A percentile compares a stretch with the other conserved stretches of the same genome.
phyloP scores from a whole-genome alignment of 1,140 invertebrate genomes.

The Microplitis mediator region DNA sequence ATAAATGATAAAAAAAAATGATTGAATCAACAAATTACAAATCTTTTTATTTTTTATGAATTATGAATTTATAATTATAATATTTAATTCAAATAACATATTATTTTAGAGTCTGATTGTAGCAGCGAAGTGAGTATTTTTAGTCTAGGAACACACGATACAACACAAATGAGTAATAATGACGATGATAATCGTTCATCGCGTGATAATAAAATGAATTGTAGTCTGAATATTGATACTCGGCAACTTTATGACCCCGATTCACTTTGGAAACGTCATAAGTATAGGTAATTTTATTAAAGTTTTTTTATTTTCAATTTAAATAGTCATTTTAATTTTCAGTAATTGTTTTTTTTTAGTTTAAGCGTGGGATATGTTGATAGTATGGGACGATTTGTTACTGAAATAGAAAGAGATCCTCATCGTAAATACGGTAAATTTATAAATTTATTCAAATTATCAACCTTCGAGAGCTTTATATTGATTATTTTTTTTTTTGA shows the following conservation, averaged over 20 bases:
- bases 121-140: slow-evolving; percentile 73
- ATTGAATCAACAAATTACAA: too few relatives aligned
- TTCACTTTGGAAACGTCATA: slow-evolving; percentile 79
- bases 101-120: slow-evolving; percentile 68
- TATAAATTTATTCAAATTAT: background rate
- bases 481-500: background rate
- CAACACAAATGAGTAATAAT: slow-evolving; percentile 72
- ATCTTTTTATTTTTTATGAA: background rate
- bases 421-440: slow-evolving; percentile 67
- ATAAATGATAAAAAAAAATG: background rate
- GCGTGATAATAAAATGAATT: slow-evolving; percentile 59
- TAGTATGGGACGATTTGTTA: slow-evolving; percentile 84
- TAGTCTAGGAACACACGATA: slow-evolving; percentile 67
- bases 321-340: background rate
- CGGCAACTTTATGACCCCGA: slow-evolving; percentile 83
- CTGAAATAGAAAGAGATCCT: slow-evolving; percentile 86
- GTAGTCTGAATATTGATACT: slow-evolving; percentile 79
- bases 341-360: slow-evolving; percentile 57
- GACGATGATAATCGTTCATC: slow-evolving; percentile 49
- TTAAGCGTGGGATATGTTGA: slow-evolving; percentile 85
- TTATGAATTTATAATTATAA: slow-evolving; percentile 13
- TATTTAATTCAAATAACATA: background rate
- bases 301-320: slow-evolving; percentile 3
- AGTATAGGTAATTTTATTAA: slow-evolving; percentile 58
- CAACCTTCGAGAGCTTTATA: background rate